These are phyloP conservation scores for Listrodromus nycthemerus DNA, from an alignment of 2,888 invertebrate genomes.

Conservation along the genomic window DNA sequence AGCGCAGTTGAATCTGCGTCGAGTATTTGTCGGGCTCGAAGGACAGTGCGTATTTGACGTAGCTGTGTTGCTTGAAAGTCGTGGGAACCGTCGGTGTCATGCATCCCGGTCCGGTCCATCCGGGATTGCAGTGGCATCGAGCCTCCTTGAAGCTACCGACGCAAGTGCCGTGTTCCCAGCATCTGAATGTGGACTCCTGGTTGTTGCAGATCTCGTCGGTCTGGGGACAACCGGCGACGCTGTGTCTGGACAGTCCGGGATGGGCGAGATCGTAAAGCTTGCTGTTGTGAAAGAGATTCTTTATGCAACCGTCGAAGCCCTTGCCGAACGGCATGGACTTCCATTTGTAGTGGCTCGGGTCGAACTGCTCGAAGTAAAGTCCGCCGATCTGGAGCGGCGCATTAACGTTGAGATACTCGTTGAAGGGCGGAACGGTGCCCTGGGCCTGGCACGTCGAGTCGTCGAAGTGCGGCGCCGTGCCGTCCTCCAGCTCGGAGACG, in stretches of 20 bases:
- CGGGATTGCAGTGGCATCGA: constrained; percentile 97
- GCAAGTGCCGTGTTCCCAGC: constrained; percentile 98
- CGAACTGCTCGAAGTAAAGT: constrained; percentile 94
- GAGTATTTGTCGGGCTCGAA: constrained; percentile 97
- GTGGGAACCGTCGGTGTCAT: constrained; percentile 94
- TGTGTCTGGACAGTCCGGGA: constrained; percentile 94
- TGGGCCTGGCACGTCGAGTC: constrained; percentile 95
- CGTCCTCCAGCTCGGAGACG: constrained; percentile 95
- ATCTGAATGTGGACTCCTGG: constrained; percentile 93
- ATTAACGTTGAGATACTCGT: constrained; percentile 98
- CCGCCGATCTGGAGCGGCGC: constrained; percentile 98
- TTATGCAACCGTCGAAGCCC: constrained; percentile 98
- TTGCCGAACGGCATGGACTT: constrained; percentile 95
- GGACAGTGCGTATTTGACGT: constrained; percentile 98
- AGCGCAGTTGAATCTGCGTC: constrained; percentile 96
- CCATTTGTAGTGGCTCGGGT: constrained; percentile 95
- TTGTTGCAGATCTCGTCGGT: constrained; percentile 96
- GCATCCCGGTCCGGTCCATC: constrained; percentile 97
- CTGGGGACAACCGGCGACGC: constrained; percentile 95
- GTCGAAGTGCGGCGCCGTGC: constrained; percentile 94
- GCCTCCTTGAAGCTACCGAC: constrained; percentile 95
- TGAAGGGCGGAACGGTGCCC: constrained; percentile 96
- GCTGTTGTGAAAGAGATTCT: constrained; percentile 98
- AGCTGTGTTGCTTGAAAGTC: constrained; percentile 96
- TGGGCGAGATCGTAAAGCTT: constrained; percentile 97